Conservation (phyloP, 2,113 vertebrate genomes). For the Macrotis lagotis region DNA sequence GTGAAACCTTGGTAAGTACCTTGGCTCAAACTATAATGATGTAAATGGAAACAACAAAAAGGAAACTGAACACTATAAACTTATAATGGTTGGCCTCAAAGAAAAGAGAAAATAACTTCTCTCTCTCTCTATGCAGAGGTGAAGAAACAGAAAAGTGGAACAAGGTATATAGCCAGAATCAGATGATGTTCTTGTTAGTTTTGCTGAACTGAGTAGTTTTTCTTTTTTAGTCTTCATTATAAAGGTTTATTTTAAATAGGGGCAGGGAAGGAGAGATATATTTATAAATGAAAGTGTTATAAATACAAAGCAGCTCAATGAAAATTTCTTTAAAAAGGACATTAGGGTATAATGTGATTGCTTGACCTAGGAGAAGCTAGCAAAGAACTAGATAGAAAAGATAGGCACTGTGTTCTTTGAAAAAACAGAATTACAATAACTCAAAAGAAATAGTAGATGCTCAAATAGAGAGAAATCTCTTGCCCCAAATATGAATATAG, state of each 20-base stretch:
- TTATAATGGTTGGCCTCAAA: neutral
- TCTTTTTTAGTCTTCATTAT: neutral
- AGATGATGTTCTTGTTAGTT: neutral
- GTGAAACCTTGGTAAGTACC: neutral
- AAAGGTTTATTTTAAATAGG: neutral
- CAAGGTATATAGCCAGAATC: neutral
- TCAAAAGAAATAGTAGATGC: too few relatives aligned
- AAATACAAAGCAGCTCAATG: neutral
- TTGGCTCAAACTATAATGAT: neutral
- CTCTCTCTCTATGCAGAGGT: neutral
- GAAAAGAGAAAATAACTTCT: neutral
- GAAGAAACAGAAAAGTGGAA: neutral
- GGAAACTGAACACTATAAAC: neutral
- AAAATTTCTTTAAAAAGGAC: neutral
- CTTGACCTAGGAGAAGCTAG: too few relatives aligned
- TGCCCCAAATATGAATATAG: too few relatives aligned
- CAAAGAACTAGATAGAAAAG: neutral
- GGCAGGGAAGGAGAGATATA: neutral
- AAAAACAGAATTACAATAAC: too few relatives aligned
- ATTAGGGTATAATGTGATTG: neutral
- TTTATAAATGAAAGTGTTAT: neutral
- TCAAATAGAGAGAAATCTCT: too few relatives aligned
- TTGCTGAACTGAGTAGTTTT: neutral
- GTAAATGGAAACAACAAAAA: neutral
- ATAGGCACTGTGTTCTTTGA: neutral